Base-by-base conservation (phyloP, 2,113 vertebrate genomes). In the Casuarius casuarius region DNA sequence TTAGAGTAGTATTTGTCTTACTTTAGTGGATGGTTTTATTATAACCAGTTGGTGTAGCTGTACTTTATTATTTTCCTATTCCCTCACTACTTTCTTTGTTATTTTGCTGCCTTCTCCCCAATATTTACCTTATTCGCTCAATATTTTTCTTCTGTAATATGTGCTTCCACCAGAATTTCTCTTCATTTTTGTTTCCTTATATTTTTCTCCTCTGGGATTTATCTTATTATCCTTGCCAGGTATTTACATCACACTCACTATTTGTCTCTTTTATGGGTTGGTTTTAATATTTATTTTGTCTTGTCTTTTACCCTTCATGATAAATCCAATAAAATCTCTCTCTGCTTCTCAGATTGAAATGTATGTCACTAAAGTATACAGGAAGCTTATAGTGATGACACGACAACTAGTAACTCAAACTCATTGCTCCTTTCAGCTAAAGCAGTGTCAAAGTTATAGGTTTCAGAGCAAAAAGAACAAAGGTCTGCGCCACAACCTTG, bases 261-360 rank as follows among this genome's bases (percentile, higher is more conserved):
- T 46, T 40, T 95, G 44, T 75, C 61, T 94, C 11, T 63, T 71
- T 77, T 65, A 68, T 93, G 13, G 51, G 10, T 54, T 95, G 25
- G 5, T 61, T 94, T 95, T 70, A 83, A 71, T 90, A 89, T 90
- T 96, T 94, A 89, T 88, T 94, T 96, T 91, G 17, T 44, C 49
- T 80, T 79, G 25, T 26, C 22, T 77, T 83, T 88, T 89, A 66
- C 25, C 28, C 22, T 88, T 76, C 28, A 21, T 54, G n/a, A 78
- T 46, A 96, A 92, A 95, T 87, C 29, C 3, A 96, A 76, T 71
- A 61, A 83, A 56, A 9, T 71, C 19, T 79, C 22, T 67, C 31
- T 77, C n/a, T 65, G 28, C 2, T 67, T 95, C 12, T 87, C 12
- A 51, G 70, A 84, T 67, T 92, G 58, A 96, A 91, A 84, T 72